Evolutionary conservation across 2,113 vertebrate species (phyloP).

Genomic region (Stigmatopora argus): DNA sequence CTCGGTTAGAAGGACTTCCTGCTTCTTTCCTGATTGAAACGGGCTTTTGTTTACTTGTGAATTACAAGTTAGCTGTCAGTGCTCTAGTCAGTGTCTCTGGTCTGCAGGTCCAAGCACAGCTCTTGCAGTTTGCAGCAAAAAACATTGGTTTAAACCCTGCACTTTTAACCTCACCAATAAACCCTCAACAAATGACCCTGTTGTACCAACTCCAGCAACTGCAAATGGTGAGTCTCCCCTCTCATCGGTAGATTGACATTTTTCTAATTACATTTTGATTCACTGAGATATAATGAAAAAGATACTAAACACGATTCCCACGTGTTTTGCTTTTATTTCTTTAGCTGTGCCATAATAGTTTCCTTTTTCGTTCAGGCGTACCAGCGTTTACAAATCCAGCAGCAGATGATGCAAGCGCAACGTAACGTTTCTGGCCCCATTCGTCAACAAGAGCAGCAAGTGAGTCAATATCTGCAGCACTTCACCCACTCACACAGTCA

Average conservation of each 20-base stretch:
- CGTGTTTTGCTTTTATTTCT: background rate
- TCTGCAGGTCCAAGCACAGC: constrained; percentile 98
- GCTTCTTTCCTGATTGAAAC: constrained; percentile 8
- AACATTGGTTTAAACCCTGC: constrained; percentile 99
- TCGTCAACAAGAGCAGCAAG: constrained; percentile 99
- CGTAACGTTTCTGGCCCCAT: constrained; percentile 97
- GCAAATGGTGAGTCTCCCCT: constrained; percentile 87
- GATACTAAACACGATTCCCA: background rate
- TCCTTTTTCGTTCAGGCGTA: constrained; percentile 75
- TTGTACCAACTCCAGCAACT: constrained; percentile 99
- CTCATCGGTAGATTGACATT: background rate
- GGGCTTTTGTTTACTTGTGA: background rate
- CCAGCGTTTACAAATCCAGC: constrained; percentile 99
- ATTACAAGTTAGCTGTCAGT: constrained; percentile 27
- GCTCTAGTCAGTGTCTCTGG: background rate
- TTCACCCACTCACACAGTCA: background rate
- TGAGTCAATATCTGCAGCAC: constrained; percentile 58
- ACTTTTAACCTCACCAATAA: constrained; percentile 99
- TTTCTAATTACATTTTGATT: background rate
- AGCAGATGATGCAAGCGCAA: constrained; percentile 99
- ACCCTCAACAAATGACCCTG: constrained; percentile 99
- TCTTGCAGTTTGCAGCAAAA: constrained; percentile 99
- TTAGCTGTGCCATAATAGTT: background rate
- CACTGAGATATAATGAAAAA: background rate
- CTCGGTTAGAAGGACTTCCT: background rate